Conservation (phyloP, 2,888 invertebrate species). For the Dryomyza anilis region DNA sequence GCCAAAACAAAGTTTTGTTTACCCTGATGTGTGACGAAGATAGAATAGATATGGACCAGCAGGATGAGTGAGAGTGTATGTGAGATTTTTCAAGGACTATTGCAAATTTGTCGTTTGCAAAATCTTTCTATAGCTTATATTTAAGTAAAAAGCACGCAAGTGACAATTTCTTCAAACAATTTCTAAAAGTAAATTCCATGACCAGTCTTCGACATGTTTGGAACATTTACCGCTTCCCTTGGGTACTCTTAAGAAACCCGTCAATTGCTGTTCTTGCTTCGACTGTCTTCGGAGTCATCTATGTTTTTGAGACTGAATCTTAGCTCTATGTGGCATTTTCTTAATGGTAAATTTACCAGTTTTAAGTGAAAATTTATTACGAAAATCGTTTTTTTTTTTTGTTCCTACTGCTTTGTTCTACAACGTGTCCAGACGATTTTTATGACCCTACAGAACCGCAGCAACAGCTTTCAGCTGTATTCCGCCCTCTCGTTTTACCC, state of each 20-base stretch:
- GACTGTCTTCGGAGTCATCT: neutral
- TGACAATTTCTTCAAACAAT: too few species aligned
- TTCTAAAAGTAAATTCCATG: too few species aligned
- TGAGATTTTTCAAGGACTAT: neutral
- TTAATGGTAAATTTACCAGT: conserved; percentile 10
- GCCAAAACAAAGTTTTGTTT: conserved; percentile 34
- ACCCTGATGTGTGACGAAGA: too few species aligned
- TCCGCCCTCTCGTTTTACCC: neutral
- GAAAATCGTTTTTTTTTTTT: neutral
- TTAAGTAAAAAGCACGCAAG: too few species aligned
- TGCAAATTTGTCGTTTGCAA: too few species aligned
- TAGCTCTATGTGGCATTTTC: conserved; percentile 5
- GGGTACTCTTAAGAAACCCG: neutral
- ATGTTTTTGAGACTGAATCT: neutral
- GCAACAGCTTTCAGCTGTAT: conserved; percentile 1
- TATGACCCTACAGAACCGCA: conserved; percentile 43
- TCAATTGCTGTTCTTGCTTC: neutral
- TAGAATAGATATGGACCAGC: too few species aligned
- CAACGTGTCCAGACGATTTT: conserved; percentile 57
- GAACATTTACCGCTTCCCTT: neutral
- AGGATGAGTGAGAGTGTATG: neutral
- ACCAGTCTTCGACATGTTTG: too few species aligned
- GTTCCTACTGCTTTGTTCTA: neutral
- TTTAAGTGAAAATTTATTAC: conserved; percentile 36
- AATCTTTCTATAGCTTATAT: too few species aligned